phyloP scores from a whole-genome alignment of 2,797 vertebrate genomes.

The Coendou prehensilis region DNA sequence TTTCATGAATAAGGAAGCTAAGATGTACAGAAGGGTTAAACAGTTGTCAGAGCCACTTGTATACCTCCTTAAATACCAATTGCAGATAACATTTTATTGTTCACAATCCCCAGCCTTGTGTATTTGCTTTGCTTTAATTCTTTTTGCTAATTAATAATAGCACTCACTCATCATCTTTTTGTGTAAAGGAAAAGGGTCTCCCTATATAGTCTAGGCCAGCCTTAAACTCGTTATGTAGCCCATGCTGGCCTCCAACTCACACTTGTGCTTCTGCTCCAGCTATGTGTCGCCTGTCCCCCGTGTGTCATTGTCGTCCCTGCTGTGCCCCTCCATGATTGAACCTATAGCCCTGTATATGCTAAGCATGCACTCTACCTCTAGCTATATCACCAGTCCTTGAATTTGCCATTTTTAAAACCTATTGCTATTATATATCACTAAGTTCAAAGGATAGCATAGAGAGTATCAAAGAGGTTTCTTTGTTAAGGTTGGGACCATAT shows the following conservation, averaged over 20 bases:
- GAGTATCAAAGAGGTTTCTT: constrained; percentile 2
- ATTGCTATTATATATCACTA: background rate
- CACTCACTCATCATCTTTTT: constrained; percentile 2
- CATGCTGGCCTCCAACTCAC: background rate
- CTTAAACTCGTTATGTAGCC: background rate
- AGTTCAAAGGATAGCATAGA: constrained; percentile 31
- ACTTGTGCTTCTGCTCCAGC: background rate
- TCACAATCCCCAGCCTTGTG: background rate
- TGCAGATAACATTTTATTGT: constrained; percentile 50
- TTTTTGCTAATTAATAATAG: constrained; percentile 51
- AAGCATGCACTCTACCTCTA: background rate
- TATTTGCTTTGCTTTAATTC: constrained; percentile 4
- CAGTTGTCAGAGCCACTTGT: background rate
- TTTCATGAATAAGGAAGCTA: constrained; percentile 39
- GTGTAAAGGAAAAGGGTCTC: constrained; percentile 9
- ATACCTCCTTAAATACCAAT: background rate
- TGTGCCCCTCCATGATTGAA: background rate
- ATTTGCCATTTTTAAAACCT: constrained; percentile 1
- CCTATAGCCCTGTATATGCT: background rate
- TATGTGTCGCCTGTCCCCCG: background rate
- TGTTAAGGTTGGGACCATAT: background rate
- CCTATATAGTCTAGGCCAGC: background rate
- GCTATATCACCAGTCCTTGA: background rate
- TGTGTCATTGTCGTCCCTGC: background rate
- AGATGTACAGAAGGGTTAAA: background rate